These are phyloP conservation scores for Apaloderma vittatum DNA, from an alignment of 2,113 vertebrate genomes.

Conservation along the genomic window DNA sequence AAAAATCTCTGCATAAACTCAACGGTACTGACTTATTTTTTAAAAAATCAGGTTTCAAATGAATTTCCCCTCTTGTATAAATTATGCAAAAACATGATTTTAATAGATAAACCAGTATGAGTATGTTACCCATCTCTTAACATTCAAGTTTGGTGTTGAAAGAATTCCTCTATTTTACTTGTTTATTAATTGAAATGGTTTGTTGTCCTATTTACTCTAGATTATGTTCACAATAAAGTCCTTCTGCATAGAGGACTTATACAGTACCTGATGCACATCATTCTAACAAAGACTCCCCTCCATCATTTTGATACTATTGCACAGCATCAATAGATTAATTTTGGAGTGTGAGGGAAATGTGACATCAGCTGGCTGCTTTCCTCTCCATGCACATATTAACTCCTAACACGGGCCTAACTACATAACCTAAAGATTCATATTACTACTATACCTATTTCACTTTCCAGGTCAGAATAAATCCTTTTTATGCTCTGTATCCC, in stretches of 20 bases:
- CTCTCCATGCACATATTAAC: fast-evolving
- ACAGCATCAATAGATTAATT: background rate
- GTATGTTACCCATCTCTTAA: background rate
- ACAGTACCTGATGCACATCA: background rate
- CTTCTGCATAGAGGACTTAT: background rate
- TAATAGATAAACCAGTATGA: background rate
- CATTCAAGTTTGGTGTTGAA: background rate
- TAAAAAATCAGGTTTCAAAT: background rate
- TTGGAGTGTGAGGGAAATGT: background rate
- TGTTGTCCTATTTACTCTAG: background rate
- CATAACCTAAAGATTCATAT: background rate
- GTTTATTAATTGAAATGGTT: background rate
- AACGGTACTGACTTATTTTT: background rate
- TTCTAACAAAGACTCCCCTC: no score
- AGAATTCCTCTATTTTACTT: background rate
- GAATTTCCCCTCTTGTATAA: background rate
- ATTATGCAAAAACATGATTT: background rate
- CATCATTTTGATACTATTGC: background rate
- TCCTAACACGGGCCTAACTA: background rate
- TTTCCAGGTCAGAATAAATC: background rate
- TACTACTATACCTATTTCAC: background rate
- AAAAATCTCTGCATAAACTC: background rate
- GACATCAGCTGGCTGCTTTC: background rate
- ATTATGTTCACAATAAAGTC: background rate
- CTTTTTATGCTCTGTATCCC: background rate